These are phyloP conservation scores for Bucco capensis DNA, from an alignment of 2,113 vertebrate genomes.

Conservation along the genomic window DNA sequence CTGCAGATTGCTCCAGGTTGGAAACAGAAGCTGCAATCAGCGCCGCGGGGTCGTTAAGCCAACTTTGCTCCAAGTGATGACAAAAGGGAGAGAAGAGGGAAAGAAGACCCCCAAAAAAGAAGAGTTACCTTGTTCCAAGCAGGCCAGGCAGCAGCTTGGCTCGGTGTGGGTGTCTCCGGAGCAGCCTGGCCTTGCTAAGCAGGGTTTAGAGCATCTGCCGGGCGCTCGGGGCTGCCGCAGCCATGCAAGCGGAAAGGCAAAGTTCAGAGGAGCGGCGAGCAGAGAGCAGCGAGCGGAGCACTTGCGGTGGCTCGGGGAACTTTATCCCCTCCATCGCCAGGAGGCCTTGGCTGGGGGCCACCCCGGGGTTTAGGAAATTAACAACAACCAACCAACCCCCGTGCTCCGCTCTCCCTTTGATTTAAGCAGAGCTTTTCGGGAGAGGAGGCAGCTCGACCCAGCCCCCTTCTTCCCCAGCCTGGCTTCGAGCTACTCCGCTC, in stretches of 20 bases:
- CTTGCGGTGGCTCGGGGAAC: not conserved
- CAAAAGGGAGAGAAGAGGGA: not conserved
- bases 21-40: not conserved
- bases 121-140: slow-evolving; percentile 6
- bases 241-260: slow-evolving; percentile 24
- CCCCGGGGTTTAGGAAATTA: slow-evolving; percentile 30
- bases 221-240: not conserved
- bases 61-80: accelerated
- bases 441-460: not conserved
- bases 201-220: not conserved
- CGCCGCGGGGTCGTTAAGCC: accelerated
- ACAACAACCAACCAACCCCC: slow-evolving; percentile 30
- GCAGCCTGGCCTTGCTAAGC: not conserved
- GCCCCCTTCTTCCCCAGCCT: not conserved
- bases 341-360: slow-evolving; percentile 56
- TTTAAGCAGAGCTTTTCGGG: not conserved
- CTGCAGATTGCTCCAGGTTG: no score
- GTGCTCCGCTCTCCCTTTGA: not conserved
- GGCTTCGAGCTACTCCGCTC: not conserved
- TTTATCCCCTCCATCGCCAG: slow-evolving; percentile 53
- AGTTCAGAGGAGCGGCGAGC: slow-evolving; percentile 43
- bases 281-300: not conserved
- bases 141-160: not conserved
- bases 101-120: no score
- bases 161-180: not conserved